Evolutionary conservation across 2,113 vertebrate species (phyloP).

Genomic region (Perca schrenkii): DNA sequence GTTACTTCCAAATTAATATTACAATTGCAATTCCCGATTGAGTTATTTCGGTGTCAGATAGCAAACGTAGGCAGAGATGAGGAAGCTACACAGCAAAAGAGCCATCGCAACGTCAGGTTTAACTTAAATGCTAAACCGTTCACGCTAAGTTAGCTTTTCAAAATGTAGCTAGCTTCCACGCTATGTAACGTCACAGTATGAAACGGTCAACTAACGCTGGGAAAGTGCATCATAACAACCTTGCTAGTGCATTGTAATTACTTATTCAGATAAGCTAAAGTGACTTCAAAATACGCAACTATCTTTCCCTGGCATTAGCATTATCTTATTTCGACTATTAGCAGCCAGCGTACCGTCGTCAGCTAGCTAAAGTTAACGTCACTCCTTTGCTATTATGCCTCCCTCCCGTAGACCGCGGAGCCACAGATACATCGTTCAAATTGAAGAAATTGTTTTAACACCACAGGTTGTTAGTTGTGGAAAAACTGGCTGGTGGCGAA

Average conservation of each 20-base stretch:
- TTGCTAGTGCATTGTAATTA: not conserved
- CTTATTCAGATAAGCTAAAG: not conserved
- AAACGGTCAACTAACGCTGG: rapidly evolving
- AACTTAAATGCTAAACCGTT: not conserved
- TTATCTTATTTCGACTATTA: not conserved
- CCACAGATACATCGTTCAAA: no score
- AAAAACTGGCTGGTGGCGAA: not conserved
- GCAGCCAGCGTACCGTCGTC: not conserved
- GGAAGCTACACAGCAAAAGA: not conserved
- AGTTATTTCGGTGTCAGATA: not conserved
- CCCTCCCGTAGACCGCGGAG: no score
- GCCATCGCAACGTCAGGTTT: not conserved
- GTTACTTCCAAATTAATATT: no score
- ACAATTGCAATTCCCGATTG: rapidly evolving
- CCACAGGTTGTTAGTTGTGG: slow-evolving; percentile 1
- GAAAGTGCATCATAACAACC: rapidly evolving
- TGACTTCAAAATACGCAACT: not conserved
- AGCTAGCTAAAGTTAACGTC: not conserved
- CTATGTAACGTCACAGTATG: not conserved
- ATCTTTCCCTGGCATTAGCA: not conserved
- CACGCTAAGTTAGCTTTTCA: not conserved
- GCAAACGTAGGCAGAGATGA: not conserved
- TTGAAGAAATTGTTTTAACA: not conserved
- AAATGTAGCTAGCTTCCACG: not conserved
- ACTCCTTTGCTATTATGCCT: no score